phyloP scores from a whole-genome alignment of 2,888 invertebrate species.

The Standfussiana lucernea region DNA sequence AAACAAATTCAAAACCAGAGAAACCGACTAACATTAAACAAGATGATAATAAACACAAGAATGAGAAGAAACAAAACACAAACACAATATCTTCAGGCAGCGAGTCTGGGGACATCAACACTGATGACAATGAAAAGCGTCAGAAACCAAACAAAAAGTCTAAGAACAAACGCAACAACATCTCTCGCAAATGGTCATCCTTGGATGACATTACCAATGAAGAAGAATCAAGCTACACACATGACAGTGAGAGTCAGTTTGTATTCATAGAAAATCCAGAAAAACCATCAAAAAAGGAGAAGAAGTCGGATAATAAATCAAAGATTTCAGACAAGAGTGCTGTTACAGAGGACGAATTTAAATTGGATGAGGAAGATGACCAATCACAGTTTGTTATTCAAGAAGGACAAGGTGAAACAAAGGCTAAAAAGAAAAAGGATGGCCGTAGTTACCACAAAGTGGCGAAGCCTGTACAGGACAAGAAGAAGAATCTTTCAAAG shows the following conservation, averaged over 20 bases:
- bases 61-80: conserved; percentile 82
- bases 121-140: conserved; percentile 85
- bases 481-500: conserved; percentile 88
- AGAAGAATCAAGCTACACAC: conserved; percentile 79
- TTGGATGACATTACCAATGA: conserved; percentile 89
- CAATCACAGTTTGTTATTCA: conserved; percentile 81
- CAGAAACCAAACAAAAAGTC: conserved; percentile 83
- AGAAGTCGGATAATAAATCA: conserved; percentile 79
- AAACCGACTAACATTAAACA: conserved; percentile 76
- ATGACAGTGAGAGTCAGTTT: conserved; percentile 85
- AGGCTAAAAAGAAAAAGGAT: conserved; percentile 88
- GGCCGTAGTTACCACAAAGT: conserved; percentile 81
- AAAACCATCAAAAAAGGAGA: conserved; percentile 84
- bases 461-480: conserved; percentile 82
- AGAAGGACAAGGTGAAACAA: conserved; percentile 82
- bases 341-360: conserved; percentile 78
- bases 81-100: conserved; percentile 87
- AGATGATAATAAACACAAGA: conserved; percentile 83
- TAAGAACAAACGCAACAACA: conserved; percentile 86
- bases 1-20: conserved; percentile 84
- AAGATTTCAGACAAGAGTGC: conserved; percentile 78
- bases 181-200: conserved; percentile 91
- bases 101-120: conserved; percentile 87
- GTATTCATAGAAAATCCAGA: conserved; percentile 87
- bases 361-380: conserved; percentile 81